phyloP scores from a whole-genome alignment of 2,888 invertebrate genomes.

The Zootermopsis nevadensis region DNA sequence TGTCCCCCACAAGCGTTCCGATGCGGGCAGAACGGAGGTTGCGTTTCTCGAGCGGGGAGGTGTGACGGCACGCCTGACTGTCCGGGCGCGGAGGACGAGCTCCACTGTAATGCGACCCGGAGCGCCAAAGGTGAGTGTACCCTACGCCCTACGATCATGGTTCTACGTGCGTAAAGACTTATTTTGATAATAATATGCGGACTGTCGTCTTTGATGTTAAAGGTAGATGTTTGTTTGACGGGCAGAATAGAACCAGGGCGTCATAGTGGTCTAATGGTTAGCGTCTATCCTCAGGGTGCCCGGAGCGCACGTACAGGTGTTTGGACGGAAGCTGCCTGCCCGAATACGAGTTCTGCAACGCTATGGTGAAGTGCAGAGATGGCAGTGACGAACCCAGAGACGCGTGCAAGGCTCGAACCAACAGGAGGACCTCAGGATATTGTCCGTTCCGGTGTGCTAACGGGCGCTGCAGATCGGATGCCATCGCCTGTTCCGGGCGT shows the following conservation, averaged over 20 bases:
- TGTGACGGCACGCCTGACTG: constrained; percentile 79
- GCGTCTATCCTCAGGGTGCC: constrained; percentile 72
- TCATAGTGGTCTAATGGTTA: too few species aligned
- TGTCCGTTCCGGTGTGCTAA: constrained; percentile 90
- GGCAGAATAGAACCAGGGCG: too few species aligned
- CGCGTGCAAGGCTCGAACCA: constrained; percentile 70
- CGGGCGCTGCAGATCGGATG: constrained; percentile 88
- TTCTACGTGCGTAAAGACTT: too few species aligned
- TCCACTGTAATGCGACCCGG: constrained; percentile 55
- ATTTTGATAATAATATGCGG: too few species aligned
- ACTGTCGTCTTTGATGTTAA: too few species aligned
- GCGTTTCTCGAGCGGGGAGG: constrained; percentile 81
- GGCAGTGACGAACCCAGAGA: constrained; percentile 91
- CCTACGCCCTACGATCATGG: too few species aligned
- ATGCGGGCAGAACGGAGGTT: constrained; percentile 68
- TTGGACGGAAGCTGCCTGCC: constrained; percentile 88
- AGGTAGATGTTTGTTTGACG: too few species aligned
- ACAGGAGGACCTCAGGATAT: constrained; percentile 43
- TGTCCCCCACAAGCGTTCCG: constrained; percentile 61
- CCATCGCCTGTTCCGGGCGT: constrained; percentile 88
- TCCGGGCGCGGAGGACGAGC: constrained; percentile 61
- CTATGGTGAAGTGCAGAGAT: constrained; percentile 86
- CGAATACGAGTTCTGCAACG: constrained; percentile 92
- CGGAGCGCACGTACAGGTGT: constrained; percentile 85
- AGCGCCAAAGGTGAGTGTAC: background rate